Evolutionary conservation across 2,113 vertebrate species (phyloP), one percentile per base, ranked within the genome.

Genomic region (Galemys pyrenaicus): DNA sequence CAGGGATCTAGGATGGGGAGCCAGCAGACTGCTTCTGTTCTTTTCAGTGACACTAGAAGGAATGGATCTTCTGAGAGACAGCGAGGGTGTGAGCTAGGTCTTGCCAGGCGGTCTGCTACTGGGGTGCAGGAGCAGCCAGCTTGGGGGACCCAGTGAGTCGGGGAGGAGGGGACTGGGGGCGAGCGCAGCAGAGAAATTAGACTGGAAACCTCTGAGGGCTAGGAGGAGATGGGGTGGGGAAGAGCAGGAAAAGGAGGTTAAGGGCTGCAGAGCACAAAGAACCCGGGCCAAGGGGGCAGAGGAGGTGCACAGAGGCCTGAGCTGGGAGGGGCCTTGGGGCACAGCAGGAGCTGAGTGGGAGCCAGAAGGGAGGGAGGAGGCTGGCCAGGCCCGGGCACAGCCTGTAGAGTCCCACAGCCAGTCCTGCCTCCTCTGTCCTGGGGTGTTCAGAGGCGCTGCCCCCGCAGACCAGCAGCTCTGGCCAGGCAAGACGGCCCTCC

Each of bases 211-310:
- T 0, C 54, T 9, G 35, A 37, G 82, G 39, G 35, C 56, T 28
- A 44, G 28, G 22, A 17, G 56, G 26, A 9, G 54, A 32, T 1
- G 6, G 26, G 4, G 32, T 44, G 44, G 9, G 24, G 17, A 20
- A 16, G 30, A 4, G 12, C 32, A 44, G 26, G 86, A 26, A 60
- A 87, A 20, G 16, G 56, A 39, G 58, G 26, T n/a, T 74, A 13
- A 28, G 60, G 75, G 26, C 0, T 3, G 51, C 46, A 15, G 20
- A 20, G 39, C 24, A 7, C 35, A n/a, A 77, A 54, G 71, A 46
- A 46, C 30, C 5, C 5, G 5, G 9, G 68, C 44, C 39, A 8
- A 68, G 39, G 39, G 9, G 1, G 0, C 30, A 10, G 71, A 64
- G 71, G 24, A 30, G 15, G 62, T 44, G 35, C 20, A 13, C 17